Evolutionary conservation across 2,113 vertebrate genomes (phyloP).

Genomic region (Takifugu flavidus): DNA sequence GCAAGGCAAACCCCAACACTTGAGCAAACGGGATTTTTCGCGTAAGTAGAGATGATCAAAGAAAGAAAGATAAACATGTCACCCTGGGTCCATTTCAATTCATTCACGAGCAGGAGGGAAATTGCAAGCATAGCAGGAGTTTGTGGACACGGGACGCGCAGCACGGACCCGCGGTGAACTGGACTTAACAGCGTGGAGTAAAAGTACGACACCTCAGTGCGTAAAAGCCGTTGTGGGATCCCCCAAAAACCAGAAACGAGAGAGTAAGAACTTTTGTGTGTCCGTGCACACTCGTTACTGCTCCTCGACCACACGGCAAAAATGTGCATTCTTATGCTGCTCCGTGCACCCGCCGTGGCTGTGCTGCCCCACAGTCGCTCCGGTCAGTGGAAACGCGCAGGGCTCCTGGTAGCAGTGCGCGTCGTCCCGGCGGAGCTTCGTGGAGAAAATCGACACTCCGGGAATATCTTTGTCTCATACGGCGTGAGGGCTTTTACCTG

Average conservation of each 20-base stretch:
- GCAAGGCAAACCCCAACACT: constrained; percentile 99
- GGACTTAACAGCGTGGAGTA: constrained; percentile 64
- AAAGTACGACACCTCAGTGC: constrained; percentile 61
- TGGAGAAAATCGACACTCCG: constrained; percentile 41
- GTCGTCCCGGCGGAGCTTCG: constrained; percentile 52
- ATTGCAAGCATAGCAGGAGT: constrained; percentile 31
- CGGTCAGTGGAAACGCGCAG: constrained; percentile 66
- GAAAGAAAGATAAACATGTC: constrained; percentile 53
- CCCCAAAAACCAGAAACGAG: constrained; percentile 6
- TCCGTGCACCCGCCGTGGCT: constrained; percentile 54
- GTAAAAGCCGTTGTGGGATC: constrained; percentile 50
- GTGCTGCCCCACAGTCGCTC: constrained; percentile 45
- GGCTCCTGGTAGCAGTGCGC: constrained; percentile 53
- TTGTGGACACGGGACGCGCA: constrained; percentile 67
- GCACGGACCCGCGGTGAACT: constrained; percentile 75
- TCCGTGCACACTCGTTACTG: constrained; percentile 16
- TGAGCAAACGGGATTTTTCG: constrained; percentile 99
- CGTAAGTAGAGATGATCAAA: constrained; percentile 88
- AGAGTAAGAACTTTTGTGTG: constrained; percentile 66
- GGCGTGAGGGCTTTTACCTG: constrained; percentile 75
- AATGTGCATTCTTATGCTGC: constrained; percentile 43
- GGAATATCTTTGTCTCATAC: constrained; percentile 58
- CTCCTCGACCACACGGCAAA: constrained; percentile 23
- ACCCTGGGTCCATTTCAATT: constrained; percentile 65
- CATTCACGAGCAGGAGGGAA: constrained; percentile 32